Percentiles rank a stretch among this genome's conserved stretches.
These are phyloP conservation scores for Spisula subtruncata DNA, from an alignment of 2,888 invertebrate species.

Conservation along the genomic window DNA sequence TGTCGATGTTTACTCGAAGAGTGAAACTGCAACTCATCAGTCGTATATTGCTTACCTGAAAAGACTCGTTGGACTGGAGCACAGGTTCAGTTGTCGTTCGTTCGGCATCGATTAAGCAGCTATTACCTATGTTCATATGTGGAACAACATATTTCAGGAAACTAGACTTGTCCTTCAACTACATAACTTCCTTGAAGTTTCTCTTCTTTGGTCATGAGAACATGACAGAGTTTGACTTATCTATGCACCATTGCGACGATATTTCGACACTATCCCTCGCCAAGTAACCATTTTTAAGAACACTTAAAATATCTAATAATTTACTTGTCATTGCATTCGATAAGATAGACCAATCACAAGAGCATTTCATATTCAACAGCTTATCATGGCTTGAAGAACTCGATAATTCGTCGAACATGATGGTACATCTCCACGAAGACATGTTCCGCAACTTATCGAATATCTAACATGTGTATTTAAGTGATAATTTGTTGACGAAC, in stretches of 20 bases:
- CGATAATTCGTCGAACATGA: constrained; percentile 50
- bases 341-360: background rate
- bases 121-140: no score
- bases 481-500: constrained; percentile 33
- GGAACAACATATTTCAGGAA: constrained; percentile 32
- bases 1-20: background rate
- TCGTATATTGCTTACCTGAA: constrained; percentile 16
- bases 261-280: constrained; percentile 48
- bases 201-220: constrained; percentile 55
- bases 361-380: background rate
- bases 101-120: constrained; percentile 43
- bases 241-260: constrained; percentile 55
- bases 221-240: constrained; percentile 57
- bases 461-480: constrained; percentile 41
- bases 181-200: constrained; percentile 49
- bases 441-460: constrained; percentile 45
- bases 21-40: background rate
- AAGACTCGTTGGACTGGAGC: constrained; percentile 32
- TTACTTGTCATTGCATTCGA: constrained; percentile 37
- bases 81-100: no score
- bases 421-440: constrained; percentile 18
- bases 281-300: constrained; percentile 32
- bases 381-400: constrained; percentile 24
- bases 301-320: constrained; percentile 59
- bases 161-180: constrained; percentile 64